These are phyloP conservation scores for Glaucopsyche alexis DNA, from an alignment of 2,888 invertebrate genomes.

Conservation along the genomic window DNA sequence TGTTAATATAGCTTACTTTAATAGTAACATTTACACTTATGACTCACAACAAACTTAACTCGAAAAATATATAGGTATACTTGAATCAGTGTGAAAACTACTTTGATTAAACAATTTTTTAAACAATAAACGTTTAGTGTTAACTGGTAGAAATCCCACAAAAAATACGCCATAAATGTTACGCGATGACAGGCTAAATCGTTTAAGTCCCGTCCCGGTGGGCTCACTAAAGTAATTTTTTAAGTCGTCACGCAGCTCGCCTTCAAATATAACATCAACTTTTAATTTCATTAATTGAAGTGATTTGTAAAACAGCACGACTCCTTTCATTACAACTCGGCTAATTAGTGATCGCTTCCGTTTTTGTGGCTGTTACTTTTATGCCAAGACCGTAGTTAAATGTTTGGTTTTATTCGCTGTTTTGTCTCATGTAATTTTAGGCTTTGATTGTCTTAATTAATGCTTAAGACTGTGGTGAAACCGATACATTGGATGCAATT, in stretches of 20 bases:
- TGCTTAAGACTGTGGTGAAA: neutral
- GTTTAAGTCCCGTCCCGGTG: conserved; percentile 5
- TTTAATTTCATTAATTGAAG: conserved; percentile 80
- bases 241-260: conserved; percentile 62
- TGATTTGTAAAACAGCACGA: conserved; percentile 80
- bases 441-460: conserved; percentile 7
- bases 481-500: neutral
- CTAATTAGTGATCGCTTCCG: conserved; percentile 79
- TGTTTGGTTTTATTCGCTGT: neutral
- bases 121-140: neutral
- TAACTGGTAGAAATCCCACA: neutral
- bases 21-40: too few species aligned
- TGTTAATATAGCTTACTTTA: too few species aligned
- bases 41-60: too few species aligned
- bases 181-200: conserved; percentile 19
- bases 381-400: conserved; percentile 57
- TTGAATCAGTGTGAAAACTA: too few species aligned
- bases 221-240: conserved; percentile 35
- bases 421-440: conserved; percentile 9
- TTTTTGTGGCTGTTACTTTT: conserved; percentile 54
- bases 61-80: too few species aligned
- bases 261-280: conserved; percentile 68
- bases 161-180: neutral
- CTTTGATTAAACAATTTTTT: too few species aligned
- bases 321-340: conserved; percentile 78